These are phyloP conservation scores for Enoplolaimus lenunculus DNA, from an alignment of 2,888 invertebrate genomes.

Conservation along the genomic window DNA sequence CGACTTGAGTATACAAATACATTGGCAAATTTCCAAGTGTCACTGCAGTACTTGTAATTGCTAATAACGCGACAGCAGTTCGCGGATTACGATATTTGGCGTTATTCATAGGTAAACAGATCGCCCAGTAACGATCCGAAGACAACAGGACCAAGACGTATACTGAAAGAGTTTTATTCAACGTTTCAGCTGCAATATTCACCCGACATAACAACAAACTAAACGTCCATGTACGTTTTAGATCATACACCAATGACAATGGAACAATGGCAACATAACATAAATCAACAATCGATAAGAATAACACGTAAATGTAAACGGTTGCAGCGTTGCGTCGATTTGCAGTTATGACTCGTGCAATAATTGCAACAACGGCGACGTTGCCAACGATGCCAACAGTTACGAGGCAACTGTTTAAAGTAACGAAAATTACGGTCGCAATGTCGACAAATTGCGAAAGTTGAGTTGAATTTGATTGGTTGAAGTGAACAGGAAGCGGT, in stretches of 20 bases:
- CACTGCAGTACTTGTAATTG: neutral
- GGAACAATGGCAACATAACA: slow-evolving; percentile 1
- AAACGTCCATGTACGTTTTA: slow-evolving; percentile 11
- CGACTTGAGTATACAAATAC: slow-evolving; percentile 15
- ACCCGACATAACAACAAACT: slow-evolving; percentile 19
- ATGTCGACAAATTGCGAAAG: too few relatives aligned
- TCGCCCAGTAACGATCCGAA: slow-evolving; percentile 23
- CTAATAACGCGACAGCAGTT: neutral
- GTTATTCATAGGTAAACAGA: slow-evolving; percentile 18
- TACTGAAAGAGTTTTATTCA: slow-evolving; percentile 23
- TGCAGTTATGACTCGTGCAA: neutral
- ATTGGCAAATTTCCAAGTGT: slow-evolving; percentile 15
- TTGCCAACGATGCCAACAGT: slow-evolving; percentile 20
- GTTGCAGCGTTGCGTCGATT: neutral
- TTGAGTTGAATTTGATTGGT: too few relatives aligned
- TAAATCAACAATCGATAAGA: slow-evolving; percentile 19
- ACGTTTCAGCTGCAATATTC: slow-evolving; percentile 14
- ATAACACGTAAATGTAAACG: slow-evolving; percentile 23
- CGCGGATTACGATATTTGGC: neutral
- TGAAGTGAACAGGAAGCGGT: too few relatives aligned
- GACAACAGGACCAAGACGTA: slow-evolving; percentile 22
- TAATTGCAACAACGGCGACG: slow-evolving; percentile 14
- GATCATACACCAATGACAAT: slow-evolving; percentile 1
- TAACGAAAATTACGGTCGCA: too few relatives aligned
- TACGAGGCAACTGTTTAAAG: too few relatives aligned